Evolutionary conservation across 1,140 invertebrate species (phyloP), one percentile per base, ranked within the genome.

Genomic region (Arion vulgaris): DNA sequence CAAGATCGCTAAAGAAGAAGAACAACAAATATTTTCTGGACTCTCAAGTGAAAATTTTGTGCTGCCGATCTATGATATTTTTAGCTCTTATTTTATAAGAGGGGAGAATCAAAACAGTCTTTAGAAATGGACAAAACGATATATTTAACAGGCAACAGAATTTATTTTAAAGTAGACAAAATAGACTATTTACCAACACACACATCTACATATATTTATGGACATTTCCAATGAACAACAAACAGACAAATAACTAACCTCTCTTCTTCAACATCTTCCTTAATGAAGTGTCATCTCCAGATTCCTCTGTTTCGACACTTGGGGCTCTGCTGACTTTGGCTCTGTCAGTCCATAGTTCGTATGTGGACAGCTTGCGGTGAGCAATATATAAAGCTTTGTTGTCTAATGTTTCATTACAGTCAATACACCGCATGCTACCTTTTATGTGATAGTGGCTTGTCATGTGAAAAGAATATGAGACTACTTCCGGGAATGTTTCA

Each of bases 331-430:
- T 72, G 4, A 74, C 11, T 38, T 34, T 68, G 28, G 34, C 34
- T 34, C 51, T 72, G 38, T 81, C 69, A 5, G 73, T 68, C 69
- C 66, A 53, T 13, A 81, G n/a, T 68, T 81, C 79, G 36, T 49
- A 81, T 4, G 79, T 72, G 41, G 79, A 72, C 28, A 81, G 69
- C 51, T 45, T 81, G 23, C 69, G 68, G 39, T 81, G 79, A 26
- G 28, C 26, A 53, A 17, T 51, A 38, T 38, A 73, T n/a, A 19
- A 17, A 26, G 68, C 2, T 23, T 57, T 71, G 32, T n/a, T 49
- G 7, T 19, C 15, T 19, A 81, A 81, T 7, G 9, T 81, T 26
- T 72, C 69, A 4, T 26, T 38, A 39, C 79, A 81, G 38, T 72
- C 69, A 41, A 2, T 32, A 32, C 79, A 81, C 34, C 69, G 38